Evolutionary conservation across 2,113 vertebrate genomes (phyloP).

Genomic region (Plecturocebus donacophilus): DNA sequence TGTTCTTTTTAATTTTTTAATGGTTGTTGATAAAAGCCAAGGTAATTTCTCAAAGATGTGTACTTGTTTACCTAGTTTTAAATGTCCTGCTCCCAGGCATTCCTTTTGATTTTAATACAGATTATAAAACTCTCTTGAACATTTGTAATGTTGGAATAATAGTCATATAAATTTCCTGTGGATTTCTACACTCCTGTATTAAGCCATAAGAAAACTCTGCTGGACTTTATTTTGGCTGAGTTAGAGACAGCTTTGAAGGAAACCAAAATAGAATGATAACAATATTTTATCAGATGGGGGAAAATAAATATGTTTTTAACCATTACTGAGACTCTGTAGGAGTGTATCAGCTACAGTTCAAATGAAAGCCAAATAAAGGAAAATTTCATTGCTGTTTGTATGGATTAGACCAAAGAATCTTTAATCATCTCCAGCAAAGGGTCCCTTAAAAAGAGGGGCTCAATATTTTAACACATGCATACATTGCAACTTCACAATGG

Average conservation of each 20-base stretch:
- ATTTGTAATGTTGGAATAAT: not conserved
- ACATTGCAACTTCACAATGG: not conserved
- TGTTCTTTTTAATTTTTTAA: not conserved
- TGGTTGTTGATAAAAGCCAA: constrained; percentile 31
- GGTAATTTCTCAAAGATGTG: not conserved
- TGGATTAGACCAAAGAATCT: not conserved
- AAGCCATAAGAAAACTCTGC: constrained; percentile 35
- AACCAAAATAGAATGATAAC: constrained; percentile 29
- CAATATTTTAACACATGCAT: not conserved
- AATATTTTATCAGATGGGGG: not conserved
- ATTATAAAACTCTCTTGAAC: constrained; percentile 3
- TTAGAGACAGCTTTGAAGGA: constrained; percentile 29
- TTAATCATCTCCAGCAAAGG: not conserved
- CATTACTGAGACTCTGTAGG: not conserved
- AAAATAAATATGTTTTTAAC: constrained; percentile 37
- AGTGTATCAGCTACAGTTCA: not conserved
- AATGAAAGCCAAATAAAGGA: constrained; percentile 12
- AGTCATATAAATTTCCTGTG: constrained; percentile 20
- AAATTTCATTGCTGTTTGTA: not conserved
- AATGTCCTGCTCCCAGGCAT: not conserved
- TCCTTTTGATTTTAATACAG: not conserved
- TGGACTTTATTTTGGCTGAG: constrained; percentile 20
- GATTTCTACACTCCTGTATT: not conserved
- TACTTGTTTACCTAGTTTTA: not conserved
- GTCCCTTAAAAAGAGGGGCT: not conserved